phyloP scores from a whole-genome alignment of 2,113 vertebrate species.

The Hypocryptadius cinnamomeus region DNA sequence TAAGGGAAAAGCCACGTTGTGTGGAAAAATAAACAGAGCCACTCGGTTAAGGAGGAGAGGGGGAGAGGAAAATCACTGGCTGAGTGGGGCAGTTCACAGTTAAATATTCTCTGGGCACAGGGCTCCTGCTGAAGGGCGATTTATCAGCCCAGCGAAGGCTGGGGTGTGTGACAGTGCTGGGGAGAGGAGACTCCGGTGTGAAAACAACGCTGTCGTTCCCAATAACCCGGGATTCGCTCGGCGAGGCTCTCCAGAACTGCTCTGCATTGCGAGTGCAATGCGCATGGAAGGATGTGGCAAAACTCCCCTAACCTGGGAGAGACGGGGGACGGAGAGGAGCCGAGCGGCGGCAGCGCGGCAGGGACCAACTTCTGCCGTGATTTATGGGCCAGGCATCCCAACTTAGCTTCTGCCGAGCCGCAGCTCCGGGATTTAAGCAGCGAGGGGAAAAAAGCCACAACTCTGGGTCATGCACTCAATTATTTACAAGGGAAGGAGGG shows the following conservation, averaged over 20 bases:
- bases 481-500: background rate
- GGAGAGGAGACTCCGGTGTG: background rate
- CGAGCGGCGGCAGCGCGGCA: background rate
- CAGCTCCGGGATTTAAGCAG: background rate
- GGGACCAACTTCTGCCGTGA: slow-evolving; percentile 46
- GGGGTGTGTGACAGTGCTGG: background rate
- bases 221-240: background rate
- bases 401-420: background rate
- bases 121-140: slow-evolving; percentile 20
- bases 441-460: background rate
- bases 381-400: background rate
- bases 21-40: background rate
- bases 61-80: slow-evolving; percentile 28
- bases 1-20: background rate
- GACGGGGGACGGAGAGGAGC: background rate
- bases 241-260: slow-evolving; percentile 37
- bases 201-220: background rate
- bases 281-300: slow-evolving; percentile 40
- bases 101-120: background rate
- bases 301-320: slow-evolving; percentile 1
- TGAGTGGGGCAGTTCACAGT: background rate
- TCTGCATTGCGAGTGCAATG: slow-evolving; percentile 51
- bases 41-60: background rate
- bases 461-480: background rate
- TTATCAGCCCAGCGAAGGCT: slow-evolving; percentile 11